phyloP scores from a whole-genome alignment of 1,140 invertebrate genomes.

The Ephestia elutella region DNA sequence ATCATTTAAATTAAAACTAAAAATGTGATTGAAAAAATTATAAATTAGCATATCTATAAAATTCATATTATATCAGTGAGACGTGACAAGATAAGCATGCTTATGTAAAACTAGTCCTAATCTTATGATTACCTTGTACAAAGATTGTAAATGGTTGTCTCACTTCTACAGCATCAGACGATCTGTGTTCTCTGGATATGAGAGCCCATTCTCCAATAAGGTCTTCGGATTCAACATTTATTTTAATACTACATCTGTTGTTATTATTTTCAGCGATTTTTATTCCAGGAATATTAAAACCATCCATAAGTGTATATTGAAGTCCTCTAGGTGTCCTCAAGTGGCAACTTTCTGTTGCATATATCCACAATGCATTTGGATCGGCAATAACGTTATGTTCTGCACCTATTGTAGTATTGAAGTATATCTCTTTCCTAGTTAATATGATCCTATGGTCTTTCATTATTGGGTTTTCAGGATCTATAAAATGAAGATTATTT shows the following conservation, averaged over 20 bases:
- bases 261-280: conserved; percentile 5
- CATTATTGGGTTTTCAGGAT: conserved; percentile 6
- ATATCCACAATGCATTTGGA: neutral
- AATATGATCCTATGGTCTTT: neutral
- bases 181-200: conserved; percentile 10
- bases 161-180: neutral
- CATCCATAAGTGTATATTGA: conserved; percentile 16
- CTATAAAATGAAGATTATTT: conserved; percentile 11
- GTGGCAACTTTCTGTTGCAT: conserved; percentile 14
- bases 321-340: conserved; percentile 13
- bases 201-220: conserved; percentile 17
- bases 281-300: conserved; percentile 12
- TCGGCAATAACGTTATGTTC: neutral
- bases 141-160: conserved; percentile 1
- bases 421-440: neutral
- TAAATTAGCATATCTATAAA: neutral
- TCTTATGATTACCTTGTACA: conserved; percentile 3
- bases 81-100: conserved; percentile 1
- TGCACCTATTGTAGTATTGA: neutral
- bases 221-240: conserved; percentile 9
- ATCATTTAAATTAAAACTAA: neutral
- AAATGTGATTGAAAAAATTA: neutral
- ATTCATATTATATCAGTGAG: neutral
- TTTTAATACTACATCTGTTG: conserved; percentile 4
- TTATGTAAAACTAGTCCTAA: neutral